Evolutionary conservation across 2,113 vertebrate genomes (phyloP).

Genomic region (Coracopsis vasa): DNA sequence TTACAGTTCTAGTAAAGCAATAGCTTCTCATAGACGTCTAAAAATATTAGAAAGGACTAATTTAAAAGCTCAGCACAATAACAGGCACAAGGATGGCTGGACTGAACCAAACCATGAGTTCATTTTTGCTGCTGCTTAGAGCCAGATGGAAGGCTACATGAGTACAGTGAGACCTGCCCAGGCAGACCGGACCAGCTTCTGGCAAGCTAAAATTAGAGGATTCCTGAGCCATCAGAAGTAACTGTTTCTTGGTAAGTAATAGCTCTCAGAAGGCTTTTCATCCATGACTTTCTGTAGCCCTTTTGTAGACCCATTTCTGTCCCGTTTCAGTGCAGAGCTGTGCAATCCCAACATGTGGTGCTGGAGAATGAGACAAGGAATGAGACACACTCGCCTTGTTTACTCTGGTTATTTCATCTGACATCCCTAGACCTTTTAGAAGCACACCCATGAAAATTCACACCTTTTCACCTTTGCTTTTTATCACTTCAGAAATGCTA

Average conservation of each 20-base stretch:
- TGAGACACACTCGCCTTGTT: accelerated
- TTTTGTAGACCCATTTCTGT: background rate
- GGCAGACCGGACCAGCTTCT: background rate
- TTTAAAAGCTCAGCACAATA: constrained; percentile 60
- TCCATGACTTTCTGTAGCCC: background rate
- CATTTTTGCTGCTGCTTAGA: background rate
- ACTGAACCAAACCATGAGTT: background rate
- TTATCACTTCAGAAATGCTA: background rate
- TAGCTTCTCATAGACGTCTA: constrained; percentile 62
- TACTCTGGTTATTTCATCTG: background rate
- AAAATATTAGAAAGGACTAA: constrained; percentile 67
- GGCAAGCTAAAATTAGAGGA: background rate
- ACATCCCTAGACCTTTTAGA: background rate
- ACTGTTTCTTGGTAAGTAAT: background rate
- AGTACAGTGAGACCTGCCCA: background rate
- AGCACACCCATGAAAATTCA: accelerated
- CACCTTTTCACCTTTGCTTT: background rate
- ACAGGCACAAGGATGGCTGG: background rate
- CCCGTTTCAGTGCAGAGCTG: background rate
- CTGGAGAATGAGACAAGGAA: background rate
- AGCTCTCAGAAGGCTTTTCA: background rate
- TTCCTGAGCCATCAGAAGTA: background rate
- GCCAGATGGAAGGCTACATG: background rate
- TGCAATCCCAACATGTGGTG: accelerated
- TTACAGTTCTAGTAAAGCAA: constrained; percentile 64